Evolutionary conservation across 2,888 invertebrate species (phyloP).

Genomic region (Tachystola acroxantha): DNA sequence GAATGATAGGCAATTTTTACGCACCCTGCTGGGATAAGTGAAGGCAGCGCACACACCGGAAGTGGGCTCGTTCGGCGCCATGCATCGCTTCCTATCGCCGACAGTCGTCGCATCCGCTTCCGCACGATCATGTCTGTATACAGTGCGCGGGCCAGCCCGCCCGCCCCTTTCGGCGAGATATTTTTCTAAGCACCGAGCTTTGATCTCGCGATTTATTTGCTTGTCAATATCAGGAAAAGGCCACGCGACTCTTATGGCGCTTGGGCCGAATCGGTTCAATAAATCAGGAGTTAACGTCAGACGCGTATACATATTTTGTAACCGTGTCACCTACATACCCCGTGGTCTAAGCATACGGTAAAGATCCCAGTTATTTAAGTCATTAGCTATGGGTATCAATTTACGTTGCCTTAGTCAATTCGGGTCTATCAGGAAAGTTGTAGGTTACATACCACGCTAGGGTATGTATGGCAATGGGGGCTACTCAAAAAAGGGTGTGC

Average conservation of each 20-base stretch:
- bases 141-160: slow-evolving; percentile 32
- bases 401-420: no score
- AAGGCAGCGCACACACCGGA: slow-evolving; percentile 61
- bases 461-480: no score
- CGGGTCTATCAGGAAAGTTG: no score
- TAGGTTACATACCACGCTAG: no score
- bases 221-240: slow-evolving; percentile 73
- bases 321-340: not conserved
- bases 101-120: slow-evolving; percentile 68
- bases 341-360: no score
- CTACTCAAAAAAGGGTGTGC: no score
- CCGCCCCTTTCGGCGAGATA: slow-evolving; percentile 49
- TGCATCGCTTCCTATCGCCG: slow-evolving; percentile 62
- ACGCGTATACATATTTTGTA: not conserved
- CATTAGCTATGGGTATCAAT: no score
- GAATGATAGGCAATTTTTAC: slow-evolving; percentile 37
- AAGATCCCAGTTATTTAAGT: no score
- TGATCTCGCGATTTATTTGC: slow-evolving; percentile 71
- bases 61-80: slow-evolving; percentile 66
- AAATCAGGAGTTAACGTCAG: slow-evolving; percentile 24
- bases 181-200: slow-evolving; percentile 58
- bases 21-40: slow-evolving; percentile 70
- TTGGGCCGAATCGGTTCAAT: slow-evolving; percentile 35
- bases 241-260: slow-evolving; percentile 52
- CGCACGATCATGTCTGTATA: slow-evolving; percentile 50